Percentiles rank a stretch among this genome's conserved stretches.
These are phyloP conservation scores for Spodoptera frugiperda DNA, from an alignment of 1,140 invertebrate genomes.

Conservation along the genomic window DNA sequence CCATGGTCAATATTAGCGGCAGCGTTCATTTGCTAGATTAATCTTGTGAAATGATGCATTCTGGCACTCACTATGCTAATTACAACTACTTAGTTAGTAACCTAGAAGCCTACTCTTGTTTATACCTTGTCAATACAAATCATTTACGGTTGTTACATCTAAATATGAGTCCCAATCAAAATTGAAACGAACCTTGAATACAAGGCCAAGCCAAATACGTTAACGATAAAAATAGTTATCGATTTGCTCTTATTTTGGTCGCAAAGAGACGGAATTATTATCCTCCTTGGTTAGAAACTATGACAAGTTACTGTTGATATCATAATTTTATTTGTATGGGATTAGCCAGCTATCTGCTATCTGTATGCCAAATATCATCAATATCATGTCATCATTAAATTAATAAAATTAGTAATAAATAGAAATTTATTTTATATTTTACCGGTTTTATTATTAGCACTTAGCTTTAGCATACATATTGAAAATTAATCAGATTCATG, in stretches of 20 bases:
- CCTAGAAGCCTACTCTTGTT: too few species aligned
- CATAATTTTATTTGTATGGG: too few species aligned
- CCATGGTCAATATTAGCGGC: conserved; percentile 26
- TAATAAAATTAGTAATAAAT: too few species aligned
- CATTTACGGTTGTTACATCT: neutral
- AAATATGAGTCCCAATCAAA: neutral
- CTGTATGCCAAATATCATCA: too few species aligned
- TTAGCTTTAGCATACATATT: too few species aligned
- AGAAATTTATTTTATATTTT: too few species aligned
- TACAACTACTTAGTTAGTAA: neutral
- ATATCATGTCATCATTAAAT: too few species aligned
- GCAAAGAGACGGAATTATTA: neutral
- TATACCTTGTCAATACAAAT: neutral
- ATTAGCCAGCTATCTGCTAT: too few species aligned
- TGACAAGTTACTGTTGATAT: neutral
- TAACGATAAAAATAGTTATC: neutral
- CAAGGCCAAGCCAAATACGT: neutral
- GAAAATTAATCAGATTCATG: too few species aligned
- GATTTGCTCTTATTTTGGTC: conserved; percentile 2
- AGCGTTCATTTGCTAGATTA: conserved; percentile 33
- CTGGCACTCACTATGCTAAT: neutral
- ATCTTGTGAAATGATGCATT: conserved; percentile 26
- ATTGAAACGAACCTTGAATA: neutral
- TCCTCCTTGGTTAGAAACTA: neutral
- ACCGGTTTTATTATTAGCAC: too few species aligned